Base-by-base conservation (phyloP, 37 sponge, comb jelly and placozoan genomes). In the Lycopodina hypogea region DNA sequence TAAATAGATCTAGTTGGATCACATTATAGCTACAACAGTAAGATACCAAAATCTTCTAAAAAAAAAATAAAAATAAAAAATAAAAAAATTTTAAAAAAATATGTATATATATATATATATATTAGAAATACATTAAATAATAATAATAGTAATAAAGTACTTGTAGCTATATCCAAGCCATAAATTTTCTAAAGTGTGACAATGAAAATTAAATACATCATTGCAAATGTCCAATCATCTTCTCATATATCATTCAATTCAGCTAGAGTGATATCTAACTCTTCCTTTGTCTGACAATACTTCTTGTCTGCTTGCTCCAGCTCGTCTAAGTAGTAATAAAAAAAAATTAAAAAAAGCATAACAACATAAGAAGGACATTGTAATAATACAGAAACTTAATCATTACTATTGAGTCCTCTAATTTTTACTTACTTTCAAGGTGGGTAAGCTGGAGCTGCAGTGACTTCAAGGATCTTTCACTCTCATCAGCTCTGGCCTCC, bases 271-370 rank as follows among this genome's bases (percentile, higher is more conserved):
- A 42, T 51, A 12, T 87, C 88, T 24, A 87, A 51, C 58, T 87
- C 92, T 37, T 42, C 69, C 59, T 91, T 91, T 0, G 81, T 72
- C 28, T 80, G 24, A 28, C 80, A 81, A 78, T 84, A 91, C 29
- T 87, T 87, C 1, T 80, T 51, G 52, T 87, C 84, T 41, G 77
- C 87, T 45, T 28, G 34, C 21, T 91, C 92, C 34, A 91, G 60
- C 29, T 91, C 92, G 69, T 15, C 92, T 91, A 56, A 18, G 41
- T n/a, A 71, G 15, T 36, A 3, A 36, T 15, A 67, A 19, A 26
- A 67, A 2, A 35, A 35, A 37, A 30, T 62, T 3, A 17, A 30
- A 37, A 34, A 67, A 34, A 17, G n/a, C n/a, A n/a, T n/a, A n/a
- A n/a, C n/a, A n/a, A n/a, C n/a, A n/a, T n/a, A n/a, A n/a, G n/a